Evolutionary conservation across 1,140 invertebrate genomes (phyloP).

Genomic region (Pogonus chalceus): DNA sequence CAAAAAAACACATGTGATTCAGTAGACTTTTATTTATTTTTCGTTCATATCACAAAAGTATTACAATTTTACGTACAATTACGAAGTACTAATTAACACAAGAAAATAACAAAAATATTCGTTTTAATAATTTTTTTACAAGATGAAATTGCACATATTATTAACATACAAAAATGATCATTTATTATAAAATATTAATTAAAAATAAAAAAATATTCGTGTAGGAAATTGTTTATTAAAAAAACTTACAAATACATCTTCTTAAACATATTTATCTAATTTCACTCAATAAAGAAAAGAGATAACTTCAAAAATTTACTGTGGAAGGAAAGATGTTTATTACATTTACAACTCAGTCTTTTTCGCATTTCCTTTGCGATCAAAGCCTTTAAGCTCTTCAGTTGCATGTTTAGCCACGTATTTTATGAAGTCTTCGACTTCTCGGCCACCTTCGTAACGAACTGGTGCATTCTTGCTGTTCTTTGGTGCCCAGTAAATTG

Average conservation of each 20-base stretch:
- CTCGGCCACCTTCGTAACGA: conserved; percentile 91
- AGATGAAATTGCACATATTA: no score
- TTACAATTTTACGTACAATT: no score
- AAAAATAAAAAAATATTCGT: no score
- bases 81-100: no score
- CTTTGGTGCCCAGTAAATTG: conserved; percentile 91
- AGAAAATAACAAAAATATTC: no score
- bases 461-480: conserved; percentile 69
- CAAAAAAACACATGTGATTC: no score
- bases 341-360: conserved; percentile 58
- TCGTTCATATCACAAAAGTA: no score
- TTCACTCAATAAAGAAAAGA: not conserved
- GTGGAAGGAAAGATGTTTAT: not conserved
- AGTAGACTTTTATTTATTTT: no score
- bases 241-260: conserved; percentile 2
- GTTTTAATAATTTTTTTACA: no score
- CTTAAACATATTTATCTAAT: not conserved
- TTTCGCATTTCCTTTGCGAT: conserved; percentile 80
- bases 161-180: no score
- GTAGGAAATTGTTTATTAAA: not conserved
- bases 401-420: conserved; percentile 92
- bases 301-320: not conserved
- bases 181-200: no score
- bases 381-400: conserved; percentile 77
- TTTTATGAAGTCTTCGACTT: conserved; percentile 91